Evolutionary conservation across 2,797 vertebrate genomes (phyloP), one percentile per base, ranked within the genome.

Genomic region (Neomorphus geoffroyi): DNA sequence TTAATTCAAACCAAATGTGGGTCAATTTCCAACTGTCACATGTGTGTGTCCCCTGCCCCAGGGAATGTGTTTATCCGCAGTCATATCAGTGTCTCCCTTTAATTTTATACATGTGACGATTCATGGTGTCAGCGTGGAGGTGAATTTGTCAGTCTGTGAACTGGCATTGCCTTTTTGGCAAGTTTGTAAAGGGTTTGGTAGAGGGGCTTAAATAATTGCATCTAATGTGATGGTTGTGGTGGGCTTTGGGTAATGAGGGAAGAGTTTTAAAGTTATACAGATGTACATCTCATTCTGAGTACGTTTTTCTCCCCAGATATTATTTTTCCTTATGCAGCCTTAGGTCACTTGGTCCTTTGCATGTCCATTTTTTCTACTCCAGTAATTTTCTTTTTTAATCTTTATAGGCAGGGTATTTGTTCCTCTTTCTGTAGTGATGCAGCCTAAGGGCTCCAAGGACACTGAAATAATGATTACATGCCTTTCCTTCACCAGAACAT

Each of bases 1-100:
- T 96, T 98, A 98, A 98, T 97, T 96, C 94, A 93, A 97, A 95
- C 97, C 98, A 98, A 97, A 98, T 91, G 79, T 79, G 87, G 96
- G 86, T 90, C 86, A 88, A 9, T 95, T 96, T 92, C 93, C 93
- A 92, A 91, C 71, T 71, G 91, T 89, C 60, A 82, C 46, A 21
- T 22, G n/a, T n/a, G n/a, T n/a, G n/a, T 23, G 10, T 14, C 22
- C 46, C 17, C 45, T 45, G 45, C 45, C 45, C 65, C 13, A 4
- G 60, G 78, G 90, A 88, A 92, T 92, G 77, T 91, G 87, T 95
- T 94, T 95, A 92, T 91, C 64, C 64, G 9, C 26, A 50, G 74
- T 69, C 54, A 27, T 80, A 62, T 79, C 56, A n/a, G 39, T 80
- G 18, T 69, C 33, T 64, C 41, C 74, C 67, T 58, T 70, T 69